Base-by-base conservation (phyloP, 1,140 invertebrate genomes). In the Papilio polyxenes region DNA sequence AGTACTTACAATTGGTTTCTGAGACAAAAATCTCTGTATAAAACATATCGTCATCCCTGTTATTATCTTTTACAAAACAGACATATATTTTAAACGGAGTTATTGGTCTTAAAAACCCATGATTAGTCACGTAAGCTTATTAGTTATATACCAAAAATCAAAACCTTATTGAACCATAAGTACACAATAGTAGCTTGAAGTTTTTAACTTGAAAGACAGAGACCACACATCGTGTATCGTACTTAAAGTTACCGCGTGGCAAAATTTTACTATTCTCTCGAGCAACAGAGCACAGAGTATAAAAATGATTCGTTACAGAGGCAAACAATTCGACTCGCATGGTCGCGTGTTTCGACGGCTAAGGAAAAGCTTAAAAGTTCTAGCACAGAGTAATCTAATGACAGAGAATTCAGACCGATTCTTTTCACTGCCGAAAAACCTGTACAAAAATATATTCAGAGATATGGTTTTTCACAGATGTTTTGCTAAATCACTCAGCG, bases 251-350 rank as follows among this genome's bases (percentile, higher is more conserved):
- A 51, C n/a, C 6, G 75, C 75, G 80, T 81, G 81, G 78, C 69
- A 62, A 77, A 81, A 79, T 83, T 81, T 81, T 83, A 83, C 62
- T 79, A 74, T 78, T 80, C 79, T 62, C 82, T 48, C 31, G 48
- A 65, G 56, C 59, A 81, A 81, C 75, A 74, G 76, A 81, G 62
- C 82, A 51, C 37, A 51, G 44, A 81, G 69, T 69, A 75, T 86
- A 86, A 86, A 86, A 75, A 56, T 77, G 77, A 85, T 86, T 85
- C 84, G 85, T 85, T 85, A 82, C 84, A 82, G 82, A 75, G 74
- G 78, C 53, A 44, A 59, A 49, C 48, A 49, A 85, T 82, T 85
- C 59, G 84, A 62, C 31, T 81, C 82, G 79, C 82, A 53, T 11
- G 74, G 44, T 40, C 44, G 20, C 62, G 13, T 75, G 72, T 74